Percentiles rank a stretch among this genome's conserved stretches.
Conservation (phyloP, 2,797 vertebrate genomes). For the Crenuchus spilurus region DNA sequence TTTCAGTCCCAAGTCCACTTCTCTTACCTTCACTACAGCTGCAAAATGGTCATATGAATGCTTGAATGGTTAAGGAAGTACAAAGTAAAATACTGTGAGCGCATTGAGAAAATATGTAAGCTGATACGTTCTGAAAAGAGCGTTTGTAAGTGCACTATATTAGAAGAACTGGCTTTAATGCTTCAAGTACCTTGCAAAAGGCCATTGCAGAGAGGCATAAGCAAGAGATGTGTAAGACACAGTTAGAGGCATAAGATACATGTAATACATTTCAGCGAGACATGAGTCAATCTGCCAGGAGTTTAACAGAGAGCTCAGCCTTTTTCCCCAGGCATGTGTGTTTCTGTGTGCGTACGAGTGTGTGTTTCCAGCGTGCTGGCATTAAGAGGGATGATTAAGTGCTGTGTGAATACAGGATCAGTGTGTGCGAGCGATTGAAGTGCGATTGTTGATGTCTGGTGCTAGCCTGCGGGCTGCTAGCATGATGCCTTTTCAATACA, state of each 20-base stretch:
- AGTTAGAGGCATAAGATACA: conserved; percentile 52
- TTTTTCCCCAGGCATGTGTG: conserved; percentile 50
- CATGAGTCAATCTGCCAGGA: conserved; percentile 54
- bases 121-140: background rate
- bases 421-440: conserved; percentile 55
- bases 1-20: background rate
- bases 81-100: background rate
- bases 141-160: conserved; percentile 6
- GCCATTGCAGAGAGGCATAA: conserved; percentile 55
- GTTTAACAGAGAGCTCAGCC: conserved; percentile 47
- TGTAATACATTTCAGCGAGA: conserved; percentile 53
- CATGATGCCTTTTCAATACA: conserved; percentile 50
- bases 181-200: conserved; percentile 12
- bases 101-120: background rate
- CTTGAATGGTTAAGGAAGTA: conserved; percentile 6
- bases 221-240: conserved; percentile 44
- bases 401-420: conserved; percentile 57
- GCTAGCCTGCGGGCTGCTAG: conserved; percentile 53
- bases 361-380: conserved; percentile 33
- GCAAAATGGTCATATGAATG: background rate
- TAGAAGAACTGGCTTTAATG: conserved; percentile 33
- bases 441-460: conserved; percentile 60
- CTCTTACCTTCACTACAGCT: background rate
- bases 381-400: conserved; percentile 58
- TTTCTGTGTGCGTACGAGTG: conserved; percentile 30